These are phyloP conservation scores for Trissolcus basalis DNA, from an alignment of 1,140 invertebrate species.

Conservation along the genomic window DNA sequence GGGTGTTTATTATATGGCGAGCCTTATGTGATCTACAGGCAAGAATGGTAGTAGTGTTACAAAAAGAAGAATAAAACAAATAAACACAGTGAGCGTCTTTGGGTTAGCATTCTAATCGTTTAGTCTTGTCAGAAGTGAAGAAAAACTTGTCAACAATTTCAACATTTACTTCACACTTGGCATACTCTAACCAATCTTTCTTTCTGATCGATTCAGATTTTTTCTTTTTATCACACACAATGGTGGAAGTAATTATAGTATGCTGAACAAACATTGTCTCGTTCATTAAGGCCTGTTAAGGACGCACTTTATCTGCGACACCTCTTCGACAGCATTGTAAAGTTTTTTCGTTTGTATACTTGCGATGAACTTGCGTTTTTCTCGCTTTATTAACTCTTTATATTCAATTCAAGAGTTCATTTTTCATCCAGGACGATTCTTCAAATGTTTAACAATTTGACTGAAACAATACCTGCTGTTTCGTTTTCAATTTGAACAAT, in stretches of 20 bases:
- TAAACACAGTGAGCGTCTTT: constrained; percentile 61
- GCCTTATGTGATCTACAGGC: constrained; percentile 3
- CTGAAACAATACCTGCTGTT: too few relatives aligned
- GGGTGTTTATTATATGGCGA: too few relatives aligned
- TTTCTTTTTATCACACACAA: too few relatives aligned
- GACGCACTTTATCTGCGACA: constrained; percentile 60
- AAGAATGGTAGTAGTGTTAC: constrained; percentile 36
- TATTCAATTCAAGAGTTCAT: constrained; percentile 35
- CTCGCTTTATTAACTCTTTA: constrained; percentile 40
- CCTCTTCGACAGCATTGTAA: constrained; percentile 42
- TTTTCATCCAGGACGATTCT: too few relatives aligned
- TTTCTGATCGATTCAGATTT: too few relatives aligned
- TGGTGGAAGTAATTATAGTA: constrained; percentile 52
- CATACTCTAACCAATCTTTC: too few relatives aligned
- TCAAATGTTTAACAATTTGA: too few relatives aligned
- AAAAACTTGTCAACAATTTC: too few relatives aligned
- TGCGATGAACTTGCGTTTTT: constrained; percentile 15
- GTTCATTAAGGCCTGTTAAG: constrained; percentile 62
- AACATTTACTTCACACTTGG: background rate
- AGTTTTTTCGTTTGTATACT: constrained; percentile 39
- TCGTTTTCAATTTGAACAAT: too few relatives aligned
- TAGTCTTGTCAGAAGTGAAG: constrained; percentile 38
- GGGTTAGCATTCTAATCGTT: constrained; percentile 60
- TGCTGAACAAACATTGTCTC: constrained; percentile 50
- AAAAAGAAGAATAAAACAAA: constrained; percentile 26